Conservation (phyloP, 2,888 invertebrate species). For the Syrista parreyssii region DNA sequence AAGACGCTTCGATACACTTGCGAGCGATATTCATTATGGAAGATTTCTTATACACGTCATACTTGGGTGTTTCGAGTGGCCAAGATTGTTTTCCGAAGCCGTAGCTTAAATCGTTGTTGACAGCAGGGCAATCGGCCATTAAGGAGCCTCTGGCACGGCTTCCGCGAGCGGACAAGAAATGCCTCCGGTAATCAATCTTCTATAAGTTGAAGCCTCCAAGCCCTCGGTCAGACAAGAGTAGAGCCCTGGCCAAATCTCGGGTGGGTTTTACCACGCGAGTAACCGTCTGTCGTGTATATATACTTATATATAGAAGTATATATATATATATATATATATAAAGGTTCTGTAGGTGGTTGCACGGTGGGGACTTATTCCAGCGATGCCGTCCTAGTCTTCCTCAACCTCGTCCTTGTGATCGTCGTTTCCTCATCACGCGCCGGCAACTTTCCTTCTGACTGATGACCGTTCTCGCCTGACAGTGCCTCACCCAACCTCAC, state of each 20-base stretch:
- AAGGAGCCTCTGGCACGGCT: constrained; percentile 37
- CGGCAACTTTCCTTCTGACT: constrained; percentile 6
- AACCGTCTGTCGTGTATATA: constrained; percentile 13
- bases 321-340: neutral
- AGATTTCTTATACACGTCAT: neutral
- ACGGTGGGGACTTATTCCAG: neutral
- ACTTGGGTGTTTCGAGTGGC: neutral
- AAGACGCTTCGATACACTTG: neutral
- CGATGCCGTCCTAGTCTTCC: neutral
- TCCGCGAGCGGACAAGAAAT: constrained; percentile 32
- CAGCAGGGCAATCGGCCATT: constrained; percentile 51
- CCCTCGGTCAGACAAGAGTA: constrained; percentile 13
- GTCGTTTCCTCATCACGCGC: neutral
- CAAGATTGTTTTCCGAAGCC: neutral
- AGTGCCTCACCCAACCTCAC: neutral
- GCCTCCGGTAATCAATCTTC: constrained; percentile 50
- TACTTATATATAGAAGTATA: neutral
- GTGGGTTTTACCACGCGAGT: constrained; percentile 8
- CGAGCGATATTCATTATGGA: neutral
- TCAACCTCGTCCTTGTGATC: neutral
- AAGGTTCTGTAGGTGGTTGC: neutral
- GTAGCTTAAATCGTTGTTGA: constrained; percentile 39
- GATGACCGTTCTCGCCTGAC: constrained; percentile 1
- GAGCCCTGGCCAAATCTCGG: constrained; percentile 11
- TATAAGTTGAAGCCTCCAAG: constrained; percentile 44